These are phyloP conservation scores for Enteromius mattozi DNA, from an alignment of 2,797 vertebrate species.

Conservation along the genomic window DNA sequence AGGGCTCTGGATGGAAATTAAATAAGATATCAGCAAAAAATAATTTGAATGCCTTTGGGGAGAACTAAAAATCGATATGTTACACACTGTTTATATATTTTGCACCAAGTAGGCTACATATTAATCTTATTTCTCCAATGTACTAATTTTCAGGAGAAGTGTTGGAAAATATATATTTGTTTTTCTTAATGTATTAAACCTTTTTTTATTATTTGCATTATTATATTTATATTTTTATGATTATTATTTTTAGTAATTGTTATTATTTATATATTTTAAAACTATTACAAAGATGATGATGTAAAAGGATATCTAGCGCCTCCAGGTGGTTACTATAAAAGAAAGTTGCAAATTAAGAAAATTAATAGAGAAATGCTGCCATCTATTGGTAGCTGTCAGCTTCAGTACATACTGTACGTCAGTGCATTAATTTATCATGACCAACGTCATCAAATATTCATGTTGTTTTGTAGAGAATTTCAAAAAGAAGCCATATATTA, in stretches of 20 bases:
- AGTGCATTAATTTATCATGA: background rate
- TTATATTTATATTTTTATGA: too few species aligned
- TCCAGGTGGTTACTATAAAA: background rate
- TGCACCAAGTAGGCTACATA: background rate
- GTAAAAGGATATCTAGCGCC: slow-evolving; percentile 4
- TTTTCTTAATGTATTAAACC: background rate
- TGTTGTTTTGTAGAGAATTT: background rate
- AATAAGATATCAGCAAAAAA: background rate
- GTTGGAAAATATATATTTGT: background rate
- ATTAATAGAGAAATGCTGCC: slow-evolving; percentile 7
- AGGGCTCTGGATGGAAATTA: background rate
- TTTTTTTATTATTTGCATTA: too few species aligned
- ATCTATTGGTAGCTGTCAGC: background rate
- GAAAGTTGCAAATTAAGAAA: background rate
- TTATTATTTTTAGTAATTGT: background rate
- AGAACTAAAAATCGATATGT: background rate
- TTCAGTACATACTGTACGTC: background rate
- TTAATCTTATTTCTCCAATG: background rate
- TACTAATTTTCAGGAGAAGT: background rate
- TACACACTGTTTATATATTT: slow-evolving; percentile 1
- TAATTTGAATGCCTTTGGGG: background rate
- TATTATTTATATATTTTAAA: background rate
- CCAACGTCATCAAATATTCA: background rate
- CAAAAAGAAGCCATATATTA: background rate
- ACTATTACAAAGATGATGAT: background rate